Evolutionary conservation across 2,797 vertebrate species (phyloP).

Genomic region (Propithecus perrieri): DNA sequence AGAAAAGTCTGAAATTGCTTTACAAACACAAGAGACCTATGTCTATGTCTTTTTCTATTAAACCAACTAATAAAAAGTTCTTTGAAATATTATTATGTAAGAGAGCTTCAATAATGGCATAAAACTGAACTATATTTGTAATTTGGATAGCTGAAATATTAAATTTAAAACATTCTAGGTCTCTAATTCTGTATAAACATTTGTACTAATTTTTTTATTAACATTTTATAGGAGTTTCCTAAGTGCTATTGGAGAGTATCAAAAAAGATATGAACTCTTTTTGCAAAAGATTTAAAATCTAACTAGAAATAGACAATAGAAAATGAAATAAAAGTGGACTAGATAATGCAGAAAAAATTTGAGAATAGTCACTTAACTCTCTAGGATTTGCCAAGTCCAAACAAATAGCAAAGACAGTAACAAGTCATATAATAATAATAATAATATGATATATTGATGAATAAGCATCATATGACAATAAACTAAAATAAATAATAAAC

Average conservation of each 20-base stretch:
- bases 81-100: neutral
- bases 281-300: neutral
- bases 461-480: neutral
- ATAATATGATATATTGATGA: neutral
- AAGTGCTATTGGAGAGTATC: neutral
- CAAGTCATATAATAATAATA: neutral
- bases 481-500: neutral
- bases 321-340: neutral
- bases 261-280: neutral
- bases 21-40: conserved; percentile 9
- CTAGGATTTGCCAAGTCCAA: neutral
- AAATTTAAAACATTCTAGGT: neutral
- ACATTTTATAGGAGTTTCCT: neutral
- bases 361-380: neutral
- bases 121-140: neutral
- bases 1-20: conserved; percentile 12
- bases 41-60: conserved; percentile 5
- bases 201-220: neutral
- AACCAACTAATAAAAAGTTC: neutral
- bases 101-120: neutral
- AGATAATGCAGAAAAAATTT: neutral
- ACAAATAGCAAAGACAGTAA: neutral
- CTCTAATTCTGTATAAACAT: neutral
- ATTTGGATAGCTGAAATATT: neutral
- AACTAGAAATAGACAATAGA: neutral